Percentiles rank a stretch among this genome's conserved stretches.
Conservation (phyloP, 1,140 invertebrate genomes). For the Pantala flavescens region DNA sequence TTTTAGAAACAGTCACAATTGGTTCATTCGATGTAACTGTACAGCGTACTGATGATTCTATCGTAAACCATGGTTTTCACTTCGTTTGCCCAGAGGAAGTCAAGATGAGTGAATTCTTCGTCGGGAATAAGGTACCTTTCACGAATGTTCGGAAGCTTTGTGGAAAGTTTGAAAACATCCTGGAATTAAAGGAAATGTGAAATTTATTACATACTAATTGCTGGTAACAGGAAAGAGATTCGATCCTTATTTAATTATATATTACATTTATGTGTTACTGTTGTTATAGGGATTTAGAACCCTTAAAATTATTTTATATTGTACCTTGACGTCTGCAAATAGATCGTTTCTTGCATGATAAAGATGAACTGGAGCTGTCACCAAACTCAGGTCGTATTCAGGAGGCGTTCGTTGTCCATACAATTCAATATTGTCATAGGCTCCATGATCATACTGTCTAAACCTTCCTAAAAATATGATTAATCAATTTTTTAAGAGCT, state of each 20-base stretch:
- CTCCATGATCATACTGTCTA: slow-evolving; percentile 42
- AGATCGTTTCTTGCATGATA: neutral
- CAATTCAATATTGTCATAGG: slow-evolving; percentile 31
- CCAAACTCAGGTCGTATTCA: slow-evolving; percentile 42
- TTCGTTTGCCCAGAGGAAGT: slow-evolving; percentile 39
- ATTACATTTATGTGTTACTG: too few species aligned
- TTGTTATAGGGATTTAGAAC: too few species aligned
- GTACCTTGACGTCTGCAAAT: neutral
- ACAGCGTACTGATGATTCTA: neutral
- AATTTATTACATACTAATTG: neutral
- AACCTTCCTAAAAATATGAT: slow-evolving; percentile 30
- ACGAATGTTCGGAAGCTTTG: slow-evolving; percentile 36
- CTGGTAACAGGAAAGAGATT: too few species aligned
- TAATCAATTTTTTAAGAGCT: too few species aligned
- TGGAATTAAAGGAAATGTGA: slow-evolving; percentile 28
- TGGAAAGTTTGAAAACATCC: slow-evolving; percentile 47
- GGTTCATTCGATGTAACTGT: slow-evolving; percentile 15
- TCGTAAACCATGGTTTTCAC: neutral
- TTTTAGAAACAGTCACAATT: too few species aligned
- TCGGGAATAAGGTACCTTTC: slow-evolving; percentile 37
- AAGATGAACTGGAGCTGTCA: slow-evolving; percentile 34
- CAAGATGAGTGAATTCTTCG: slow-evolving; percentile 43
- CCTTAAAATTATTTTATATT: neutral
- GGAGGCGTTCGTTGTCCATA: slow-evolving; percentile 42
- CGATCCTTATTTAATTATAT: too few species aligned